Evolutionary conservation across 2,888 invertebrate species (phyloP), one percentile per base, ranked within the genome.

Genomic region (Flexamia atlantica): DNA sequence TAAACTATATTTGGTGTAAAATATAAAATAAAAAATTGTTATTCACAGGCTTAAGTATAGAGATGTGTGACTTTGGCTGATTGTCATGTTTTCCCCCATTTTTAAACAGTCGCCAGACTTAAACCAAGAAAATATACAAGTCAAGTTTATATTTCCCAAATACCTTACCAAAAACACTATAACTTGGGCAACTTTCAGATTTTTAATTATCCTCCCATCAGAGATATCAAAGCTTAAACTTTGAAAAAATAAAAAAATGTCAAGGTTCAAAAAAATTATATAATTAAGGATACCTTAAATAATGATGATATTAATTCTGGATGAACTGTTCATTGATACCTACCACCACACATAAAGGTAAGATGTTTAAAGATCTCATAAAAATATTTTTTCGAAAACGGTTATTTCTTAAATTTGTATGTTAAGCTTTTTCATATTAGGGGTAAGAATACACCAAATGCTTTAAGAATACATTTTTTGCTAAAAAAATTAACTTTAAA

Each of bases 81-180:
- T 40, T 40, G 40, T 40, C 40, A 40, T 50, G 50, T 50, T 50
- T 50, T 50, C 50, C 50, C n/a, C 50, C 50, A 50, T 50, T 50
- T 50, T 50, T 50, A 4, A 50, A 50, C 12, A 7, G 17, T 50
- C 50, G 50, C 50, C 50, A 50, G 50, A 50, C 50, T 50, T 50
- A 17, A 50, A 50, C 50, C 50, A 50, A 50, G 50, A 50, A 50
- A 17, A 50, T 50, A 50, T 14, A 50, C 50, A 50, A 50, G 17
- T 50, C 14, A 50, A n/a, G 50, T n/a, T 50, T 50, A n/a, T n/a
- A n/a, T n/a, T n/a, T n/a, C n/a, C n/a, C n/a, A n/a, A n/a, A n/a
- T n/a, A n/a, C n/a, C n/a, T n/a, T n/a, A n/a, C n/a, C n/a, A n/a
- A n/a, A n/a, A n/a, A n/a, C n/a, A n/a, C n/a, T n/a, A n/a, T n/a